Percentiles rank a stretch among this genome's conserved stretches.
phyloP scores from a whole-genome alignment of 2,797 vertebrate genomes.

The Cirrhinus molitorella region DNA sequence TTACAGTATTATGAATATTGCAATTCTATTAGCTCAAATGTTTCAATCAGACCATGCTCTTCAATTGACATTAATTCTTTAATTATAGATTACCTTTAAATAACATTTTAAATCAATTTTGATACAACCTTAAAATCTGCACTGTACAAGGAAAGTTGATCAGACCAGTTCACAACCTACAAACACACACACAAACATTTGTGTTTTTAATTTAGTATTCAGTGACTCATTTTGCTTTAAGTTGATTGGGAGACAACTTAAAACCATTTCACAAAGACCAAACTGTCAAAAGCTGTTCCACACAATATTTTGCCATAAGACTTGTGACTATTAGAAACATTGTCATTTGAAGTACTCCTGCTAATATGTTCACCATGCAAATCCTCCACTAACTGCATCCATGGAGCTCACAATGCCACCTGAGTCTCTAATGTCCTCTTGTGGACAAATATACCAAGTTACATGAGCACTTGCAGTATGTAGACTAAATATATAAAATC shows the following conservation, averaged over 20 bases:
- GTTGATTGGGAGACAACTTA: neutral
- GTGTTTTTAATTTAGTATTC: neutral
- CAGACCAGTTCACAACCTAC: neutral
- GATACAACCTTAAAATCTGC: neutral
- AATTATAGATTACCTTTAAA: neutral
- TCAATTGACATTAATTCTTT: neutral
- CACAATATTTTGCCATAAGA: neutral
- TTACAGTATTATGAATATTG: constrained; percentile 25
- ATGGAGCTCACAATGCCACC: neutral
- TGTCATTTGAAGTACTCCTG: neutral
- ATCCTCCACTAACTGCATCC: neutral
- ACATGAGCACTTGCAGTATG: neutral
- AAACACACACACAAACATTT: neutral
- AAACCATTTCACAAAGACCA: neutral
- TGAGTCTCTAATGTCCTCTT: constrained; percentile 21
- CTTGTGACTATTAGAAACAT: neutral
- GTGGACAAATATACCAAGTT: constrained; percentile 15
- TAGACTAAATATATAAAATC: constrained; percentile 12
- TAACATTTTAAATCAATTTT: neutral
- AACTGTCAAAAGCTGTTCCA: neutral
- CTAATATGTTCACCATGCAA: neutral
- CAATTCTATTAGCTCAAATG: neutral
- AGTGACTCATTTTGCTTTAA: neutral
- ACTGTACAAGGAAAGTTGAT: neutral
- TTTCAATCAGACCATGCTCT: constrained; percentile 3